Base-by-base conservation (phyloP, 2,797 vertebrate species). In the Emydoidea blandingii region DNA sequence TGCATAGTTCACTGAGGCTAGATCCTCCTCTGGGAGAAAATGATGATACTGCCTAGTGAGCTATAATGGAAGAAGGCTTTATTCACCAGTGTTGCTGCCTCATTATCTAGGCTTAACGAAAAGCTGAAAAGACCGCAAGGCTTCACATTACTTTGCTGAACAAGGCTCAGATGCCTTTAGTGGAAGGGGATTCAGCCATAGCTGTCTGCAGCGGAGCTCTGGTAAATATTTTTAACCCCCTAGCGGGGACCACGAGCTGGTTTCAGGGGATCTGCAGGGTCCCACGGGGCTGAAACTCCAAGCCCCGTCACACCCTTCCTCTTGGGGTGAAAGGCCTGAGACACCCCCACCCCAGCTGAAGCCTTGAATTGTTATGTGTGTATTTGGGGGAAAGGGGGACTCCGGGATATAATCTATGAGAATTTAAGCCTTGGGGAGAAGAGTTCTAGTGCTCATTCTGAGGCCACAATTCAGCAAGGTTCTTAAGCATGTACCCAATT, bases 361-460 rank as follows among this genome's bases (percentile, higher is more conserved):
- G 53, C 53, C 53, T 54, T 57, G 56, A 12, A 57, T 57, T 57
- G 9, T 10, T 27, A 12, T 57, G 25, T 57, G 56, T 57, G 10
- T 27, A 25, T 57, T 25, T 23, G 23, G 54, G 23, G 54, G 19
- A 21, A 9, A 54, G 53, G 21, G 9, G 21, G 53, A 54, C 53
- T 27, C 56, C 10, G 12, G 56, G 56, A 27, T 27, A 57, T 57
- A 57, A 57, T 27, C 25, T 57, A 57, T 12, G 25, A 57, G 25
- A 57, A 57, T 57, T 25, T 57, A 57, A 57, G 2, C 25, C 56
- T 25, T 57, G 56, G 56, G 14, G 59, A 62, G 54, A 84, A 92
- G 57, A 90, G 41, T 82, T 91, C 54, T 92, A 12, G 68, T 15
- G 18, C 87, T 96, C 6, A 4, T 93, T 89, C 87, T 87, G 74